These are phyloP conservation scores for Connochaetes taurinus DNA, from an alignment of 2,113 vertebrate species.

Conservation along the genomic window DNA sequence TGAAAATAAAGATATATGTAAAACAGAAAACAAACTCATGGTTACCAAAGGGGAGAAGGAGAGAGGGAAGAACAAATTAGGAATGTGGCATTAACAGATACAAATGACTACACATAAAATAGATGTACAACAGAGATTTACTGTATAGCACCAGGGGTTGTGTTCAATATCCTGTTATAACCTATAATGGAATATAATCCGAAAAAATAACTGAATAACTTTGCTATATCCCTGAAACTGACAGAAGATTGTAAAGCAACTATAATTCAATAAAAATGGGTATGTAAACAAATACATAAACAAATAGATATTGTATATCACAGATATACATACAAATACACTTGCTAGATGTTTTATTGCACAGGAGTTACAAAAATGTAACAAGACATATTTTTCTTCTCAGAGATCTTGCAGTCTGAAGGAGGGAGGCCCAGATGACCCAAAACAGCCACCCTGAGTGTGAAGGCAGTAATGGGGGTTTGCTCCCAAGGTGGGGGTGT, in stretches of 20 bases:
- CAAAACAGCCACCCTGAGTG: accelerated
- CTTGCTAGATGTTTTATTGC: neutral
- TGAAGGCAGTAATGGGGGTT: neutral
- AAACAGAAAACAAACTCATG: neutral
- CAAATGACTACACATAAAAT: neutral
- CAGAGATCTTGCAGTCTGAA: neutral
- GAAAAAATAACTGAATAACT: neutral
- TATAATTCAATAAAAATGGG: neutral
- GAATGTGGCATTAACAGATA: neutral
- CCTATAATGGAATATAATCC: neutral
- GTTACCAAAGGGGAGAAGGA: neutral
- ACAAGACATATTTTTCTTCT: neutral
- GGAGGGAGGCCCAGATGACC: neutral
- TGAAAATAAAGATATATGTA: neutral
- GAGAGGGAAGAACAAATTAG: neutral
- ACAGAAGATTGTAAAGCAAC: neutral
- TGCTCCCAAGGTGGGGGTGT: neutral
- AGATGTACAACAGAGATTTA: neutral
- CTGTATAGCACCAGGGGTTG: neutral
- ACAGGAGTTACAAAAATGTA: neutral
- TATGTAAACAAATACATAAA: neutral
- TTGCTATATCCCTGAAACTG: neutral
- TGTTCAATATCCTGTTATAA: neutral
- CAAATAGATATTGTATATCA: neutral
- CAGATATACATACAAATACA: neutral